These are phyloP conservation scores for Rotaria sp. DNA, from an alignment of 2,888 invertebrate species.

Conservation along the genomic window DNA sequence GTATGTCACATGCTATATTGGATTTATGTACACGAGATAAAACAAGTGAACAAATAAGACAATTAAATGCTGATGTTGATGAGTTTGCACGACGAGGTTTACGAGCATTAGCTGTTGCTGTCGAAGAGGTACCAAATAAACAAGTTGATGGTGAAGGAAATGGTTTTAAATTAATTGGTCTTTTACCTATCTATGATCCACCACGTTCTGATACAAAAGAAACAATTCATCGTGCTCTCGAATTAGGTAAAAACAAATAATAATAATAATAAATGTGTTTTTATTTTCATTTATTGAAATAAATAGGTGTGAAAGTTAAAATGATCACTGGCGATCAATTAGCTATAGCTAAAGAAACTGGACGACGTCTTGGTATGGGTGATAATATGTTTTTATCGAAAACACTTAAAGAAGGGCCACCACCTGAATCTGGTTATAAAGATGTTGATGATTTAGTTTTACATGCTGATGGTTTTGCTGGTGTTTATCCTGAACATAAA, in stretches of 20 bases:
- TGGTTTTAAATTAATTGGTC: conserved; percentile 10
- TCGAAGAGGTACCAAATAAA: not conserved
- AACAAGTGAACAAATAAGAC: not conserved
- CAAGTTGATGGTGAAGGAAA: not conserved
- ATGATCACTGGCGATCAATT: conserved; percentile 9
- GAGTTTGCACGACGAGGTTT: conserved; percentile 13
- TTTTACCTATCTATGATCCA: conserved; percentile 6
- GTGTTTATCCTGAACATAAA: conserved; percentile 25
- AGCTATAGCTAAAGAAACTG: not conserved
- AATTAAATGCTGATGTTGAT: not conserved
- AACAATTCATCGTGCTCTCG: not conserved
- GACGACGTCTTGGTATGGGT: not conserved
- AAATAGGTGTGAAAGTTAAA: not conserved
- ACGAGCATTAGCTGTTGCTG: not conserved
- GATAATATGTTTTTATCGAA: not conserved
- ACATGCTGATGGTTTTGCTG: conserved; percentile 26
- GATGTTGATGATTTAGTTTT: not conserved
- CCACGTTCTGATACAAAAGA: not conserved
- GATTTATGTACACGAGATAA: conserved; percentile 16
- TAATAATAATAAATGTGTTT: not conserved
- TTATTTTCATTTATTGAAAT: not conserved
- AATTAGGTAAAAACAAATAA: not conserved
- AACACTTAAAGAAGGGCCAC: not conserved
- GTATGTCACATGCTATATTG: conserved; percentile 5
- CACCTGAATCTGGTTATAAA: not conserved